A percentile compares a stretch with the other conserved stretches of the same genome.
Evolutionary conservation across 2,113 vertebrate species (phyloP).

Genomic region (Phylloscopus whistleri): DNA sequence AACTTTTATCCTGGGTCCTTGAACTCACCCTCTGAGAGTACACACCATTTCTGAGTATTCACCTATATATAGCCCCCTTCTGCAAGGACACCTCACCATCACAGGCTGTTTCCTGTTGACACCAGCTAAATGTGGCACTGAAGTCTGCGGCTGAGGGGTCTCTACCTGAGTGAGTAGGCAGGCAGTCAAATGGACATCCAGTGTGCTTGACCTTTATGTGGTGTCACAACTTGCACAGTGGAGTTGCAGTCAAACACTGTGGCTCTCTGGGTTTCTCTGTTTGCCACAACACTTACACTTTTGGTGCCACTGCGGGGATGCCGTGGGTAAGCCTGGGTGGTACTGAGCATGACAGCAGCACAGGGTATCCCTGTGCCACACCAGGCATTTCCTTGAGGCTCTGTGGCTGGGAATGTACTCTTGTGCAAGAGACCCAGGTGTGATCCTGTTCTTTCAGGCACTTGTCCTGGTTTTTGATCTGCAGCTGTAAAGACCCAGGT

Average conservation of each 20-base stretch:
- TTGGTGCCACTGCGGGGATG: background rate
- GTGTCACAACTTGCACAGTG: background rate
- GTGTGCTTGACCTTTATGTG: background rate
- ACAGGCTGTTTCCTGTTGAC: constrained; percentile 47
- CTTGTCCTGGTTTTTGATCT: background rate
- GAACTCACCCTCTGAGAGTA: background rate
- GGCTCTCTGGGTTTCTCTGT: constrained; percentile 22
- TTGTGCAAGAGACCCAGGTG: background rate
- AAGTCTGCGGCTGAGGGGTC: constrained; percentile 13
- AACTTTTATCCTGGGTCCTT: constrained; percentile 40
- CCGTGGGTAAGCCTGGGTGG: background rate
- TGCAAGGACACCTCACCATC: background rate
- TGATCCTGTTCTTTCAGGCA: background rate
- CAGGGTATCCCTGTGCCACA: background rate
- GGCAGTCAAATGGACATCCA: background rate
- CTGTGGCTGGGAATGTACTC: rapidly evolving
- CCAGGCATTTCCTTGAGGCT: background rate
- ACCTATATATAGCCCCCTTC: constrained; percentile 43
- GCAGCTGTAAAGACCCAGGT: background rate
- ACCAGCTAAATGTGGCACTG: background rate
- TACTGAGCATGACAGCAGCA: background rate
- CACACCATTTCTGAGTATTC: constrained; percentile 46
- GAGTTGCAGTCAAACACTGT: constrained; percentile 9
- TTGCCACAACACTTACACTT: background rate
- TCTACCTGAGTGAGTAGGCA: constrained; percentile 5